Percentiles rank a stretch among this genome's conserved stretches.
These are phyloP conservation scores for Macaca nemestrina DNA, from an alignment of 2,113 vertebrate species.

Conservation along the genomic window DNA sequence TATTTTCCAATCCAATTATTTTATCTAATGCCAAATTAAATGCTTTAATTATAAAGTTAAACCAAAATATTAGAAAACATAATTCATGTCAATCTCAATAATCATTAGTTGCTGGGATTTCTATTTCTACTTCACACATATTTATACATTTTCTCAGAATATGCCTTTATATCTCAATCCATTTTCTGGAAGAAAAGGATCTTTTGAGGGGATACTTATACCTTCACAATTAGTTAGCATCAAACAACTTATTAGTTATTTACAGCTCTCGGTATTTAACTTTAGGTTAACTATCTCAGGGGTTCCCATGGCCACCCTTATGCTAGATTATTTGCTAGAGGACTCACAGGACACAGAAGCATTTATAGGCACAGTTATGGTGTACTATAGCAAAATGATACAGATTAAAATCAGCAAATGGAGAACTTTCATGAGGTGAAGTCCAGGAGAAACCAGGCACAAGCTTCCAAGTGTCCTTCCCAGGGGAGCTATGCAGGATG, in stretches of 20 bases:
- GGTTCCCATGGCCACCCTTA: neutral
- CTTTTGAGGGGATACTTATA: neutral
- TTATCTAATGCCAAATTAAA: conserved; percentile 3
- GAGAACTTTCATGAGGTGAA: neutral
- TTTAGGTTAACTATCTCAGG: neutral
- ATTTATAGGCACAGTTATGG: neutral
- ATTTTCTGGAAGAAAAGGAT: neutral
- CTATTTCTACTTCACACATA: neutral
- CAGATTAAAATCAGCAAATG: neutral
- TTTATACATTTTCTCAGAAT: neutral
- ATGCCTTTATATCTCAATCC: neutral
- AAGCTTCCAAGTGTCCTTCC: neutral
- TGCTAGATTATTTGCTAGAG: neutral
- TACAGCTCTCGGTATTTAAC: neutral
- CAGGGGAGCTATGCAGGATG: neutral
- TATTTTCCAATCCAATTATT: neutral
- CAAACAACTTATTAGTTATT: neutral
- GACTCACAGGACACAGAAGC: neutral
- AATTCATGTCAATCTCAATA: neutral
- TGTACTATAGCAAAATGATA: neutral
- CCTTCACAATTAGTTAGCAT: neutral
- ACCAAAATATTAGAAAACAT: neutral
- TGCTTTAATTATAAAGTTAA: conserved; percentile 8
- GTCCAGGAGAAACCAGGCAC: neutral
- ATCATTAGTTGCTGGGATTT: neutral